Evolutionary conservation across 2,113 vertebrate genomes (phyloP).

Genomic region (Scatophagus argus): DNA sequence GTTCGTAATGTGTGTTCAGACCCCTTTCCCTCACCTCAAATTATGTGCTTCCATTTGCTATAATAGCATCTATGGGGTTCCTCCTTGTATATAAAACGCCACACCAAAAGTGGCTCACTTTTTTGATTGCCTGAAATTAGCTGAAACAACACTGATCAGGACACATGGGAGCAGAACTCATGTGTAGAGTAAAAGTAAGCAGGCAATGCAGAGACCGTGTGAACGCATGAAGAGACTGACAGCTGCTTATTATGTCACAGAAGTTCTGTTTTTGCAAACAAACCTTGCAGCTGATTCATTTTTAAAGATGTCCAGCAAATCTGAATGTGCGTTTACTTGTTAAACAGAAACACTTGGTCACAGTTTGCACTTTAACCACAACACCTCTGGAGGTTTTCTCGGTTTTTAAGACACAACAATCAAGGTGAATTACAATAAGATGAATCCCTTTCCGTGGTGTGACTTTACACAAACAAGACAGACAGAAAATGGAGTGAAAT

Average conservation of each 20-base stretch:
- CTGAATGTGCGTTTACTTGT: not conserved
- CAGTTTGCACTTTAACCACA: not conserved
- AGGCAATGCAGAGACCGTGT: slow-evolving; percentile 1
- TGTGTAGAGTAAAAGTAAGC: not conserved
- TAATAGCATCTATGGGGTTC: slow-evolving; percentile 38
- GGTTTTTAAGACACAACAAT: not conserved
- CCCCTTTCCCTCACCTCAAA: slow-evolving; percentile 24
- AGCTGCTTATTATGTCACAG: not conserved
- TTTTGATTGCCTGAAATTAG: slow-evolving; percentile 34
- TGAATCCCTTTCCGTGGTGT: not conserved
- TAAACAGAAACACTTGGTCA: not conserved
- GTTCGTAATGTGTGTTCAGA: slow-evolving; percentile 32
- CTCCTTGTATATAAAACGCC: slow-evolving; percentile 20
- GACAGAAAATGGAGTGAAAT: not conserved
- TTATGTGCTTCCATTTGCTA: slow-evolving; percentile 35
- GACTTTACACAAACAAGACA: not conserved
- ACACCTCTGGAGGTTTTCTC: not conserved
- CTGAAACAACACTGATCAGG: not conserved
- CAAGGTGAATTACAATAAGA: not conserved
- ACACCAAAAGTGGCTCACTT: not conserved
- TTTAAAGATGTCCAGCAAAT: not conserved
- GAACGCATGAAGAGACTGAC: not conserved
- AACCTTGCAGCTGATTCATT: not conserved
- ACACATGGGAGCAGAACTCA: not conserved
- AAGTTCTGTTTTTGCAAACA: not conserved